These are phyloP conservation scores for Mamestra configurata DNA, from an alignment of 1,140 invertebrate species.

Conservation along the genomic window DNA sequence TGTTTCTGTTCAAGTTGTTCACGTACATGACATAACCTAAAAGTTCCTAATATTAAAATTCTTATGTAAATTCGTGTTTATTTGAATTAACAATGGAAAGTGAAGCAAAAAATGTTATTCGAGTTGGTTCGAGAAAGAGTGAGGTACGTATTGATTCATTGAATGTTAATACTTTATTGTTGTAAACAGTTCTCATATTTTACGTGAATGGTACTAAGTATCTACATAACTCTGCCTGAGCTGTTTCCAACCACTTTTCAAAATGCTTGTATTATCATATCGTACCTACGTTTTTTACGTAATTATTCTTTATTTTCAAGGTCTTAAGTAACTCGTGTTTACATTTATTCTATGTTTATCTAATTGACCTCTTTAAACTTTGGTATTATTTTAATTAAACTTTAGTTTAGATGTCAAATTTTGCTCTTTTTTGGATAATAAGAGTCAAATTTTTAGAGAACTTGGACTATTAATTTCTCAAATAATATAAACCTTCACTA, in stretches of 20 bases:
- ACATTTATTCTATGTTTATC: conserved; percentile 2
- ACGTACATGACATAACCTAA: conserved; percentile 70
- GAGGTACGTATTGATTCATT: conserved; percentile 69
- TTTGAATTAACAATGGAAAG: conserved; percentile 69
- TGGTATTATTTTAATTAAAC: not conserved
- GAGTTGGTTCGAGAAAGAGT: conserved; percentile 84
- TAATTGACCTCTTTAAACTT: conserved; percentile 10
- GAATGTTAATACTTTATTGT: not conserved
- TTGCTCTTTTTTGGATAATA: not conserved
- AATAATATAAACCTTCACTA: too few relatives aligned
- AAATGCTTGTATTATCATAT: not conserved
- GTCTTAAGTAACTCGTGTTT: conserved; percentile 5
- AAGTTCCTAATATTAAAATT: conserved; percentile 31
- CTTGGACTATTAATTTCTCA: too few relatives aligned
- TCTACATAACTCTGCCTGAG: not conserved
- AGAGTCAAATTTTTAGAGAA: too few relatives aligned
- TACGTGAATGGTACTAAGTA: not conserved
- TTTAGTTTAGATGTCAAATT: not conserved
- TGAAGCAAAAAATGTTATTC: conserved; percentile 73
- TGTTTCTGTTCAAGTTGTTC: conserved; percentile 5
- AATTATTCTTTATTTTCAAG: conserved; percentile 21
- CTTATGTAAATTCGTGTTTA: conserved; percentile 60
- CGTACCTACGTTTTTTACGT: not conserved
- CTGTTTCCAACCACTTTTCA: not conserved
- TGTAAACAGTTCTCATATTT: not conserved